phyloP scores from a whole-genome alignment of 2,113 vertebrate genomes.

The Microtus oregoni region DNA sequence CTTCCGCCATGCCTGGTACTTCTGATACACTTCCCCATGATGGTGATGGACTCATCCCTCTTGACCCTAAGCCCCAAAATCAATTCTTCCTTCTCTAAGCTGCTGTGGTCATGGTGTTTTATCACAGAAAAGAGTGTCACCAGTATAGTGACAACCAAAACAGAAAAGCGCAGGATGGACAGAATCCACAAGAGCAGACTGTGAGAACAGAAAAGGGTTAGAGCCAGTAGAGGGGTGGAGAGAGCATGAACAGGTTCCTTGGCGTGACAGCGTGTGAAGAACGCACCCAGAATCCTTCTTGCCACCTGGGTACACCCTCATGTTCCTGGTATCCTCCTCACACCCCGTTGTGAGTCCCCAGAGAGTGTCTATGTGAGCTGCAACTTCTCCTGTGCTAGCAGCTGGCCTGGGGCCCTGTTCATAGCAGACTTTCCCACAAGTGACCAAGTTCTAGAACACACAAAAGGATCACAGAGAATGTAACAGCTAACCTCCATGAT shows the following conservation, averaged over 20 bases:
- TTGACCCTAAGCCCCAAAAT: neutral
- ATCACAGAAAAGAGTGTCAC: neutral
- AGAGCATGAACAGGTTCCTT: neutral
- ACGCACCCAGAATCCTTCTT: neutral
- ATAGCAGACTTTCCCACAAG: neutral
- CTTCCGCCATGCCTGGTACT: neutral
- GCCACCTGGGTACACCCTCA: too few relatives aligned
- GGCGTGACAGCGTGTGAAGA: neutral
- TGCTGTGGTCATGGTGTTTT: neutral
- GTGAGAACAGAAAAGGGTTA: neutral
- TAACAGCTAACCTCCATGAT: neutral
- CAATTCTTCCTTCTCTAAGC: neutral
- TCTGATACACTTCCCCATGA: neutral
- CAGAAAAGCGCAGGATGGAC: neutral
- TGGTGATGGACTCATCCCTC: neutral
- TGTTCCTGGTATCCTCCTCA: neutral
- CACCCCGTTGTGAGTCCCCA: neutral
- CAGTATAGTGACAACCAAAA: too few relatives aligned
- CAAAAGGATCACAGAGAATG: neutral
- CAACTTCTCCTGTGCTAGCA: neutral
- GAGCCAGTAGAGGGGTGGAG: neutral
- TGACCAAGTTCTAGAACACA: slow-evolving; percentile 14
- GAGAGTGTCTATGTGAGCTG: neutral
- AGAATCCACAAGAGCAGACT: neutral
- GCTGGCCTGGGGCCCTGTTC: neutral